A percentile compares a stretch with the other conserved stretches of the same genome.
phyloP scores from a whole-genome alignment of 2,888 invertebrate species.

The Alviniconcha strummeri region DNA sequence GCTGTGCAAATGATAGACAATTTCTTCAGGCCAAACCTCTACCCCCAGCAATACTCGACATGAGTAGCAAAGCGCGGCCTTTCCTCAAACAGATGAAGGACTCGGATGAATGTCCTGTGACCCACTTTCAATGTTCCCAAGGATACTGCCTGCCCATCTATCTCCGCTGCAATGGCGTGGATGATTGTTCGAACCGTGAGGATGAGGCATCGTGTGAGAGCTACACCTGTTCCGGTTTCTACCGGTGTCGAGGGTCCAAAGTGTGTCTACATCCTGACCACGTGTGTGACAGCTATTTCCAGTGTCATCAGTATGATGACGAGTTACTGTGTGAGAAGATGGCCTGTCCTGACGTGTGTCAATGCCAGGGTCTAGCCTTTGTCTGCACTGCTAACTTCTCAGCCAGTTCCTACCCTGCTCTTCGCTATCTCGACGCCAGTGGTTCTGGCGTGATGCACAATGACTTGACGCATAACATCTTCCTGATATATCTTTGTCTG shows the following conservation, averaged over 20 bases:
- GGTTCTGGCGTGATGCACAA: not conserved
- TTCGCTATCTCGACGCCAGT: slow-evolving; percentile 7
- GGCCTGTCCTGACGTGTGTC: slow-evolving; percentile 1
- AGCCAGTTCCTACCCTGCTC: too few relatives aligned
- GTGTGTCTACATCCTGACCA: not conserved
- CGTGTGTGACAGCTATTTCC: slow-evolving; percentile 2
- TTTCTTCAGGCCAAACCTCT: too few relatives aligned
- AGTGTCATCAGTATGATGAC: not conserved
- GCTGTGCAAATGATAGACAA: too few relatives aligned
- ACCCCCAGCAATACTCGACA: too few relatives aligned
- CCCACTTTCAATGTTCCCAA: not conserved
- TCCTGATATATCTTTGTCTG: not conserved
- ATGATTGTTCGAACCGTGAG: not conserved
- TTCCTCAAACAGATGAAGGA: too few relatives aligned
- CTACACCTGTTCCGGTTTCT: not conserved
- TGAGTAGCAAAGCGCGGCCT: too few relatives aligned
- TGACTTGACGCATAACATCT: not conserved
- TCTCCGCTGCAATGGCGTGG: slow-evolving; percentile 12
- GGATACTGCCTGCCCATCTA: slow-evolving; percentile 22
- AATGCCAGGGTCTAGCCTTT: slow-evolving; percentile 7
- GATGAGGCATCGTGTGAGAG: not conserved
- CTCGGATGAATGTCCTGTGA: not conserved
- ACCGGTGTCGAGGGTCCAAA: not conserved
- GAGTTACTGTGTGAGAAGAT: not conserved
- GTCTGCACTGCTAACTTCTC: not conserved